Base-by-base conservation (phyloP, 2,113 vertebrate genomes). In the Emydura subglobosa region DNA sequence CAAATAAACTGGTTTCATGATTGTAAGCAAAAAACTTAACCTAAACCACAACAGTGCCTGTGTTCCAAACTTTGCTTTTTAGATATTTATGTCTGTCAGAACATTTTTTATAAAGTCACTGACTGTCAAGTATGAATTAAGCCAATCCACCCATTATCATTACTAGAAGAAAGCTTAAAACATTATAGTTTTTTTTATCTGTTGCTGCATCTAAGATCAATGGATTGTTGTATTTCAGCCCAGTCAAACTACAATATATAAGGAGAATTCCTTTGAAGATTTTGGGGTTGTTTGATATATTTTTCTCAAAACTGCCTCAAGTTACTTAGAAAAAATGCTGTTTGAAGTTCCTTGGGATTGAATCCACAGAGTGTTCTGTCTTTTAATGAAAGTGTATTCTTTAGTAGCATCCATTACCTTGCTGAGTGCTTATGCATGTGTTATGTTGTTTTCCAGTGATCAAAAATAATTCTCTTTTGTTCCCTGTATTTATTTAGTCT, bases 261-360 rank as follows among this genome's bases (percentile, higher is more conserved):
- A 89, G 9, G 7, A 87, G 92, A 94, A 39, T 82, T 86, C 25
- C 51, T 91, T 96, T 96, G 85, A 96, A 95, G 12, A 74, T 2
- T 90, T 9, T 61, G 12, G 3, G n/a, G 1, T 1, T 92, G 31
- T 92, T 86, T 81, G 74, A 91, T 80, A 79, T n/a, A 7, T 25
- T 55, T 91, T 91, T 80, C 79, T 81, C 14, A 91, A 88, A 79
- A 79, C 90, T 87, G 79, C 89, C 82, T 93, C 10, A 91, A 91
- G 83, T 90, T 85, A 90, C 78, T 82, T 5, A 79, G n/a, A 5
- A 81, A 61, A 94, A 89, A 76, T 54, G 29, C 3, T 25, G 10
- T 90, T 93, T 95, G 53, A 93, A 91, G 44, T 90, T 93, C 6
- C 39, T 51, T 31, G n/a, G 25, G 74, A 86, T 50, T 94, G 25